Base-by-base conservation (phyloP, 2,888 invertebrate genomes). In the Schizotus pectinicornis region DNA sequence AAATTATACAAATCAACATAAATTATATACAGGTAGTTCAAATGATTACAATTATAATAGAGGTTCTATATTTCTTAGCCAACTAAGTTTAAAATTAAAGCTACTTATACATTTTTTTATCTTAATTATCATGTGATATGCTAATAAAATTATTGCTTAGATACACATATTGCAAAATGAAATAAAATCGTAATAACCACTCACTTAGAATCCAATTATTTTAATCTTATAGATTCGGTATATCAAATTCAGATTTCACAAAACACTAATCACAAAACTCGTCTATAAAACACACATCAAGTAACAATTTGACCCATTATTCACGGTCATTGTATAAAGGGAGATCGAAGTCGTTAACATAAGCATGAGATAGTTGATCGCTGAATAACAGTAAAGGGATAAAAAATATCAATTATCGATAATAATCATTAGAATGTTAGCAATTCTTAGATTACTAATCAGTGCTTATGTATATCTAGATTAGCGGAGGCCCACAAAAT, bases 91-190 rank as follows among this genome's bases (percentile, higher is more conserved):
- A 12, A 52, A 52, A 35, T 39, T 41, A 52, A 51, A 56, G 2
- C 38, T 47, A 57, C 39, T 57, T 56, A 56, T 51, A 46, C 56
- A 51, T 56, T 48, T 32, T n/a, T 41, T 56, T 43, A 56, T 49
- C 55, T 56, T 56, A 56, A 48, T 42, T 56, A 56, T 49, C 47
- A 54, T 42, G 34, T 57, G 64, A 66, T 64, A 66, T 64, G 64
- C 61, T 66, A 66, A 61, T 50, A 46, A 66, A 66, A 66, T 66
- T 66, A 66, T 66, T 66, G 66, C 66, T 66, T 47, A 36, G 51
- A 59, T 59, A 59, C 59, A 59, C 59, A 55, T 50, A 59, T 59
- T 59, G 47, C 50, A 55, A 59, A 59, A 55, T 30, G 38, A 55
- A 59, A 51, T 47, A 43, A 51, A 59, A 59, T 36, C 11, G 13